Percentiles rank a stretch among this genome's conserved stretches.
Evolutionary conservation across 1,140 invertebrate genomes (phyloP).

Genomic region (Hyles euphorbiae): DNA sequence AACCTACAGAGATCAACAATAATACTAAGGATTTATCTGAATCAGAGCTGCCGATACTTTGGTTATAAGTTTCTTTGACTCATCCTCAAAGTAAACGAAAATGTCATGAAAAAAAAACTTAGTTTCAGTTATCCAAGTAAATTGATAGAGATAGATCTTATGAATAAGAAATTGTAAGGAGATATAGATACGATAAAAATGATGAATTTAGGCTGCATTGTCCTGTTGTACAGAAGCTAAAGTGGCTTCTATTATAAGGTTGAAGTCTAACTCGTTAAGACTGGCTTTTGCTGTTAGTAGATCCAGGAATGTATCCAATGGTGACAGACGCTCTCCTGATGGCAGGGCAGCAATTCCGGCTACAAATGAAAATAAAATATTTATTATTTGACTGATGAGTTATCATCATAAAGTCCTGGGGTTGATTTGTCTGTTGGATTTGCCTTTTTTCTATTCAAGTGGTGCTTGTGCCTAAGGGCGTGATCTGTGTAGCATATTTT

Average conservation of each 20-base stretch:
- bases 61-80: no score
- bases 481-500: no score
- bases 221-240: conserved; percentile 65
- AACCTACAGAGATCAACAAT: no score
- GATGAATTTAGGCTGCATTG: conserved; percentile 12
- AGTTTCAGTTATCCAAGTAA: no score
- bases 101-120: no score
- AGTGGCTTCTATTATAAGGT: conserved; percentile 87
- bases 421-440: no score
- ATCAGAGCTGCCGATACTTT: no score
- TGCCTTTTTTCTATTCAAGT: no score
- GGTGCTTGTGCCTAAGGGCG: no score
- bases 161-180: background rate
- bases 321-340: conserved; percentile 83
- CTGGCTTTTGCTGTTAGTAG: conserved; percentile 90
- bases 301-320: conserved; percentile 89
- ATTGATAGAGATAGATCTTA: background rate
- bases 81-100: no score
- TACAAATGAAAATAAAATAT: background rate
- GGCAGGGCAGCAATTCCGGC: conserved; percentile 82
- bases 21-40: background rate
- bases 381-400: background rate
- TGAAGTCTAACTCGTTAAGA: conserved; percentile 87
- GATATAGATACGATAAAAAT: background rate
- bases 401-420: no score